Base-by-base conservation (phyloP, 2,888 invertebrate genomes). In the Tetranychus truncatus region DNA sequence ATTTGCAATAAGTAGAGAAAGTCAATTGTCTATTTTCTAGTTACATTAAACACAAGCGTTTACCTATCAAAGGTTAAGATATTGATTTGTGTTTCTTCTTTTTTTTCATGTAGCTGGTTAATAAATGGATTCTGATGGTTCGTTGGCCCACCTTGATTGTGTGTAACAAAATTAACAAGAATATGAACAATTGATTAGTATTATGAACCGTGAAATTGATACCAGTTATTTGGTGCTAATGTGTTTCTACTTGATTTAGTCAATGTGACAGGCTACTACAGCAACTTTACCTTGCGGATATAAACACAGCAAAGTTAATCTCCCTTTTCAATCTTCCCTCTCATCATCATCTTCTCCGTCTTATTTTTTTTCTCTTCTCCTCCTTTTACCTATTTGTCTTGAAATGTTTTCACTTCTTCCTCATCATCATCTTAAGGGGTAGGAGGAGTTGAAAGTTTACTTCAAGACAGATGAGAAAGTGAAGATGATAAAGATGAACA, bases 241-340 rank as follows among this genome's bases (percentile, higher is more conserved):
- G 55, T 55, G 55, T 55, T 55, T 55, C 55, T 55, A 55, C 55
- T 55, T 55, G 55, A 55, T 55, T 55, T 55, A 69, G 21, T 69
- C n/a, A 9, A 69, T 69, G 69, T 69, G 34, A 24, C 21, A 69
- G n/a, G 69, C 34, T 24, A 69, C 69, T 69, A 24, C 34, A 24
- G 5, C 15, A 15, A 15, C 15, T 55, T 55, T 55, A 55, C 55
- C 55, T 55, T 55, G 11, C 9, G 55, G 55, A 55, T 55, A 55
- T 55, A 15, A 55, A 55, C 55, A 55, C 9, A 69, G 7, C 11
- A 24, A 69, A n/a, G 15, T 69, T 69, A 9, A 69, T 21, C 69
- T 69, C 11, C 69, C n/a, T 18, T 69, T 24, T 69, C 69, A 15
- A 15, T 69, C 69, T 69, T 55, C 9, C 11, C 55, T 34, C 55